Conservation (phyloP, 1,140 invertebrate genomes). For the Sycophila sp. region DNA sequence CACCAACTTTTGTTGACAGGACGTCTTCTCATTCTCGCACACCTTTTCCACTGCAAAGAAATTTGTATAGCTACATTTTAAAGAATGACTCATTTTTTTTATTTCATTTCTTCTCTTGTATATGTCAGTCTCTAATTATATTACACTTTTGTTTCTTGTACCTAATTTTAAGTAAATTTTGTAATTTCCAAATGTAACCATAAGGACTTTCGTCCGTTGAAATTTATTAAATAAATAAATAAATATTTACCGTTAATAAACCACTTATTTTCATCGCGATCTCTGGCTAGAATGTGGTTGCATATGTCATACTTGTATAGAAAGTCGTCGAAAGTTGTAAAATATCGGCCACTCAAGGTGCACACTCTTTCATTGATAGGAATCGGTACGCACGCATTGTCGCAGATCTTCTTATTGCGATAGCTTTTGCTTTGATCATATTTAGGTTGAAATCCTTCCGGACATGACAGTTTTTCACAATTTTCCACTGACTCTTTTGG, state of each 20-base stretch:
- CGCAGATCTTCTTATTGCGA: constrained; percentile 16
- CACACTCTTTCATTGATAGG: constrained; percentile 73
- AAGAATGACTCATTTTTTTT: background rate
- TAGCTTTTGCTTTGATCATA: constrained; percentile 33
- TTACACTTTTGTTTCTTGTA: no score
- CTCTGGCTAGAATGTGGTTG: constrained; percentile 79
- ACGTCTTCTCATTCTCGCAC: constrained; percentile 62
- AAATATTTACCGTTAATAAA: constrained; percentile 47
- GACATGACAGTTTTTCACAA: constrained; percentile 30
- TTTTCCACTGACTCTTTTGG: background rate
- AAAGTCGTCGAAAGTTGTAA: constrained; percentile 81
- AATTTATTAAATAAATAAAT: constrained; percentile 5
- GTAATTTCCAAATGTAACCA: no score
- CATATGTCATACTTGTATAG: constrained; percentile 83
- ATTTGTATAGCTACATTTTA: background rate
- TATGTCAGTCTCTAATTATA: no score
- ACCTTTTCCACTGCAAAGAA: constrained; percentile 71
- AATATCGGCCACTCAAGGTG: constrained; percentile 77
- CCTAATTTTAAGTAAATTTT: no score
- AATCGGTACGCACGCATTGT: constrained; percentile 68
- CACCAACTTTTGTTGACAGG: constrained; percentile 70
- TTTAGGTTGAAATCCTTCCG: constrained; percentile 24
- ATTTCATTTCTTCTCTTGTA: background rate
- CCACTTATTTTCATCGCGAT: constrained; percentile 62
- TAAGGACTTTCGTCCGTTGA: no score